These are phyloP conservation scores for Melinopterus prodromus DNA, from an alignment of 2,888 invertebrate genomes.

Conservation along the genomic window DNA sequence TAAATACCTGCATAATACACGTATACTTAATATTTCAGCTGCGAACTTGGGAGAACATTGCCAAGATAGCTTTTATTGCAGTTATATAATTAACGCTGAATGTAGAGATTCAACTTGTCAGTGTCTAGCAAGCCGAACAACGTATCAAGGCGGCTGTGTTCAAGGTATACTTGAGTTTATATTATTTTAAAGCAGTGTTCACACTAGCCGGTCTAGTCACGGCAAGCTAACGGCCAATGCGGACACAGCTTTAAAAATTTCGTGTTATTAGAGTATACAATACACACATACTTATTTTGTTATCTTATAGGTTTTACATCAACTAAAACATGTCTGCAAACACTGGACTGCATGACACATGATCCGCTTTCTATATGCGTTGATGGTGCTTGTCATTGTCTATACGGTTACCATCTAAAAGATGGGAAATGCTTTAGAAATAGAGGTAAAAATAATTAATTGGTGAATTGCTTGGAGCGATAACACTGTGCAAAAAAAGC, in stretches of 20 bases:
- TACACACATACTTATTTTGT: too few relatives aligned
- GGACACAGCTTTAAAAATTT: too few relatives aligned
- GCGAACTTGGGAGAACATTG: slow-evolving; percentile 9
- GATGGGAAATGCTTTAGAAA: slow-evolving; percentile 17
- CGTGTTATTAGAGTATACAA: too few relatives aligned
- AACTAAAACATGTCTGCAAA: neutral
- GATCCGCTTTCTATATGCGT: slow-evolving; percentile 7
- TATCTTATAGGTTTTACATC: neutral
- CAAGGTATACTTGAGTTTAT: neutral
- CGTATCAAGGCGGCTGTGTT: slow-evolving; percentile 9
- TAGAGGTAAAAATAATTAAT: neutral
- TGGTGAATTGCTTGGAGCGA: neutral
- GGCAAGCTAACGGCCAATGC: too few relatives aligned
- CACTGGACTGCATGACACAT: neutral
- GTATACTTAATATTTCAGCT: neutral
- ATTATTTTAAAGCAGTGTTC: too few relatives aligned
- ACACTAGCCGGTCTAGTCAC: too few relatives aligned
- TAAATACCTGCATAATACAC: neutral
- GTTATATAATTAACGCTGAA: slow-evolving; percentile 19
- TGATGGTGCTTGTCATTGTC: slow-evolving; percentile 8
- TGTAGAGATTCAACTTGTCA: slow-evolving; percentile 8
- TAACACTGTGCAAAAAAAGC: neutral
- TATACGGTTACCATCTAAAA: neutral
- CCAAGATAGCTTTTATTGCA: neutral
- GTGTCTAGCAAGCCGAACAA: neutral